These are phyloP conservation scores for Bradypodion ventrale DNA, from an alignment of 2,797 vertebrate species.

Conservation along the genomic window DNA sequence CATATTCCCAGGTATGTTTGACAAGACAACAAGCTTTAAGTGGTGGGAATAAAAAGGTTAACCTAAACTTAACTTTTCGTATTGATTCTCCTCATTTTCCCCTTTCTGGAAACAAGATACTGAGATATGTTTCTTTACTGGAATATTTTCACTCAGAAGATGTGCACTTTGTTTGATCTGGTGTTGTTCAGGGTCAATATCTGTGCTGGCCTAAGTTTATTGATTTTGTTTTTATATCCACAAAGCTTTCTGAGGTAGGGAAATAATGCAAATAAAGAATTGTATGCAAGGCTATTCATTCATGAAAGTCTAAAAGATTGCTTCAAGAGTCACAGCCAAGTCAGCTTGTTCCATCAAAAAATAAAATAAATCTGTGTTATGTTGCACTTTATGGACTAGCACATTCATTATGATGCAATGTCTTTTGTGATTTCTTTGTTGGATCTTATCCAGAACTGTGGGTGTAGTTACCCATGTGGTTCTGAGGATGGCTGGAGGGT, in stretches of 20 bases:
- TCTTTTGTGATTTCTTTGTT: background rate
- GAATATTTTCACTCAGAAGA: constrained; percentile 19
- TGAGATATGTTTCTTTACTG: constrained; percentile 17
- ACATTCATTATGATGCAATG: background rate
- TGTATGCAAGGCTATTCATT: background rate
- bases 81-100: background rate
- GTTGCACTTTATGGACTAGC: background rate
- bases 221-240: constrained; percentile 22
- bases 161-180: background rate
- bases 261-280: background rate
- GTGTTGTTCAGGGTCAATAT: background rate
- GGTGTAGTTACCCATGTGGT: background rate
- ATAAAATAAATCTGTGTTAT: too few relatives aligned
- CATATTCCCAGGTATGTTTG: background rate
- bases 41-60: constrained; percentile 5
- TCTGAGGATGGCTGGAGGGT: background rate
- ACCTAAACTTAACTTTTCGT: background rate
- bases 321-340: background rate
- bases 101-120: background rate
- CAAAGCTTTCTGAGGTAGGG: constrained; percentile 15
- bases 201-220: background rate
- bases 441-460: background rate
- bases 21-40: background rate
- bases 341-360: background rate
- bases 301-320: background rate